Conservation (phyloP, 2,797 vertebrate genomes). For the Cynodonichthys magdalenae region DNA sequence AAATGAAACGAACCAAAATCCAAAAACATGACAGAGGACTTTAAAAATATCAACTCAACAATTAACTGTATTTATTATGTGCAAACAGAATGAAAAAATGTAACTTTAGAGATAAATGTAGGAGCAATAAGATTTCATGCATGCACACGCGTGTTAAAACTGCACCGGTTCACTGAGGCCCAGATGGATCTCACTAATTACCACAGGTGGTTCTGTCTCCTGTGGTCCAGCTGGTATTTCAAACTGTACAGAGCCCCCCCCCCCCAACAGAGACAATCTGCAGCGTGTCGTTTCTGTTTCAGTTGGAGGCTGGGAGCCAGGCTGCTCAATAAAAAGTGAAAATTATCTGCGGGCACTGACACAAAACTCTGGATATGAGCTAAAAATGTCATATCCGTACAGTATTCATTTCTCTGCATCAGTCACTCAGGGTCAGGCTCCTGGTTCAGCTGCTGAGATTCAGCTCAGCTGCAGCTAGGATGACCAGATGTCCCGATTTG, state of each 20-base stretch:
- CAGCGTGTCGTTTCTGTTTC: too few species aligned
- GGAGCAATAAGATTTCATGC: slow-evolving; percentile 3
- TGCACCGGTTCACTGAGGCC: background rate
- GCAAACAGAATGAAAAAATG: background rate
- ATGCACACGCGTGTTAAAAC: slow-evolving; percentile 22
- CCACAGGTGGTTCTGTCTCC: slow-evolving; percentile 31
- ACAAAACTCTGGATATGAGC: slow-evolving; percentile 4
- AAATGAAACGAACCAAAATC: too few species aligned
- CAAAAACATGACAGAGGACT: too few species aligned
- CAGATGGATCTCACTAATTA: slow-evolving; percentile 39
- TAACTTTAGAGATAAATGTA: background rate
- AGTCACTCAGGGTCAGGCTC: background rate
- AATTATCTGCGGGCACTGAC: slow-evolving; percentile 19
- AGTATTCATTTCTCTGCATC: background rate
- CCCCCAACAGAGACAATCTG: slow-evolving; percentile 6
- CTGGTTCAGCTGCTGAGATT: slow-evolving; percentile 2
- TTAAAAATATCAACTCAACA: too few species aligned
- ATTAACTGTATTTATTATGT: too few species aligned
- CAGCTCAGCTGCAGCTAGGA: too few species aligned
- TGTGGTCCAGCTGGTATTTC: slow-evolving; percentile 13
- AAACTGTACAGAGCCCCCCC: slow-evolving; percentile 11
- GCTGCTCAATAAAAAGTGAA: slow-evolving; percentile 26
- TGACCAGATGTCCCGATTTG: too few species aligned
- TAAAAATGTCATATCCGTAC: background rate
- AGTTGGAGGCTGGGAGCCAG: slow-evolving; percentile 47